Evolutionary conservation across 2,797 vertebrate species (phyloP).

Genomic region (Tapirus indicus): DNA sequence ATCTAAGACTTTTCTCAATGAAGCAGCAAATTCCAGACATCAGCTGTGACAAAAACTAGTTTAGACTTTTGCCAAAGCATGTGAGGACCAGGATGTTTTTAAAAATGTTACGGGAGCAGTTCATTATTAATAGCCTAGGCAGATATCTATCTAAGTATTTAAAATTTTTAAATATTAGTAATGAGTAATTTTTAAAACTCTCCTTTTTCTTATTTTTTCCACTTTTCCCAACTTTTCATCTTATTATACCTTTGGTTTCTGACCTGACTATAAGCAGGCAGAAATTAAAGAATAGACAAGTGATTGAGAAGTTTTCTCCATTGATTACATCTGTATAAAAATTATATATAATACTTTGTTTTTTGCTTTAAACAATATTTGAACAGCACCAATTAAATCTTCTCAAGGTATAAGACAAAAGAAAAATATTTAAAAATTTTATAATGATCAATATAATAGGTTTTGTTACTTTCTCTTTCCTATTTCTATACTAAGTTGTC

Average conservation of each 20-base stretch:
- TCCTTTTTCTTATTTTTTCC: neutral
- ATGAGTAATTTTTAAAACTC: neutral
- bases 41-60: neutral
- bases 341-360: neutral
- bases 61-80: neutral
- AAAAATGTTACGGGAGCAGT: neutral
- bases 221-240: neutral
- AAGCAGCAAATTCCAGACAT: slow-evolving; percentile 49
- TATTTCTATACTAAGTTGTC: slow-evolving; percentile 19
- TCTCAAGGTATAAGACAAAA: slow-evolving; percentile 9
- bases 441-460: neutral
- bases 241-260: neutral
- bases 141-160: neutral
- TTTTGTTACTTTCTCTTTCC: neutral
- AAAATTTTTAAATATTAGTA: neutral
- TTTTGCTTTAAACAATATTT: slow-evolving; percentile 30
- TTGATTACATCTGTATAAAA: neutral
- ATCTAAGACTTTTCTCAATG: slow-evolving; percentile 5
- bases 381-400: slow-evolving; percentile 3
- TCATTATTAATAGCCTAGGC: neutral
- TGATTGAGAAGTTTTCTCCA: neutral
- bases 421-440: slow-evolving; percentile 20
- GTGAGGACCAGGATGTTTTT: neutral
- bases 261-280: neutral
- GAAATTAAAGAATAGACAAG: neutral